A percentile compares a stretch with the other conserved stretches of the same genome.
Conservation (phyloP, 64 coral and sea anemone species). For the Dendrophyllia cribrosa region DNA sequence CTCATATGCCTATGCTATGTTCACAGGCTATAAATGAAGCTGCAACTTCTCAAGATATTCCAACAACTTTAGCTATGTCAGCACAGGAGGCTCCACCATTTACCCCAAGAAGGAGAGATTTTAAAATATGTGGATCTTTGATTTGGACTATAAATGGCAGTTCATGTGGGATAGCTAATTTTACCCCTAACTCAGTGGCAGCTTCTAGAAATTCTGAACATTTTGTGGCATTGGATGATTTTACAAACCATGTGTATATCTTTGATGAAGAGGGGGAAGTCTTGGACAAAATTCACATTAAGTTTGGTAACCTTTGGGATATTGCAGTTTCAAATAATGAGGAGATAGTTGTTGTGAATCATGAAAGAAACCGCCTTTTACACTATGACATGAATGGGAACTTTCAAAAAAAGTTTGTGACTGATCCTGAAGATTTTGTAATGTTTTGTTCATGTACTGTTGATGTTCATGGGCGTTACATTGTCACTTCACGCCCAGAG, state of each 20-base stretch:
- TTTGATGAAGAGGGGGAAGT: conserved; percentile 41
- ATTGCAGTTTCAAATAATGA: conserved; percentile 58
- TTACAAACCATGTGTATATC: conserved; percentile 50
- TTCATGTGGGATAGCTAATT: conserved; percentile 35
- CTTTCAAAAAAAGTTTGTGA: conserved; percentile 41
- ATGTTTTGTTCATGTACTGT: conserved; percentile 61
- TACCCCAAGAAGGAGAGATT: not conserved
- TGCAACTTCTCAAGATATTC: not conserved
- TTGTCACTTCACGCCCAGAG: conserved; percentile 29
- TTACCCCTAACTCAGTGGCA: conserved; percentile 65
- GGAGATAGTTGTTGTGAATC: conserved; percentile 71
- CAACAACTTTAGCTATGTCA: not conserved
- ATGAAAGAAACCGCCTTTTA: conserved; percentile 67
- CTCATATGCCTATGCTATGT: too few species aligned
- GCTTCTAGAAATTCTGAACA: conserved; percentile 50
- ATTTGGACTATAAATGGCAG: conserved; percentile 21
- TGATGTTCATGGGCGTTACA: conserved; percentile 58
- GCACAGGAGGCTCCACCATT: not conserved
- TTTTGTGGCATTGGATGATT: conserved; percentile 66
- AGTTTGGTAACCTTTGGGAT: conserved; percentile 69
- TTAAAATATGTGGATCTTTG: conserved; percentile 22
- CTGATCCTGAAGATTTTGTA: conserved; percentile 15
- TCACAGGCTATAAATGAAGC: too few species aligned
- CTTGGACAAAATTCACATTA: conserved; percentile 37
- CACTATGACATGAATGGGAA: conserved; percentile 71